These are phyloP conservation scores for Dermatemys mawii DNA, from an alignment of 2,113 vertebrate genomes.

Conservation along the genomic window DNA sequence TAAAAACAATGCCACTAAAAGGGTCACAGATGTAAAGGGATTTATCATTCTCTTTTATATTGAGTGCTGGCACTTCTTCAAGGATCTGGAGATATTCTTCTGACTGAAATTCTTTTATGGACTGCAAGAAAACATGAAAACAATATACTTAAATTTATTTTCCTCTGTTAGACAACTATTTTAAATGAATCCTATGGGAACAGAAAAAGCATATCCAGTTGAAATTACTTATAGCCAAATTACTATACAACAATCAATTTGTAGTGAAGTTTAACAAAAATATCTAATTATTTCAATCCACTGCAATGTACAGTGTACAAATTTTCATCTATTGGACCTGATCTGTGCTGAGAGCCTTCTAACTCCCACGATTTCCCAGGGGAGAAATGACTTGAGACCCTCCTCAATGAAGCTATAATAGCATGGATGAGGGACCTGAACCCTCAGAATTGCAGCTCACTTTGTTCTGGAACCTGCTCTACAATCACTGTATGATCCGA, in stretches of 20 bases:
- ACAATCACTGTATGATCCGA: neutral
- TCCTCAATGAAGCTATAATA: neutral
- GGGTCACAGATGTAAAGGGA: slow-evolving; percentile 93
- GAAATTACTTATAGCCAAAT: neutral
- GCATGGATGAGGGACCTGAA: neutral
- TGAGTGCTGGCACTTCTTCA: slow-evolving; percentile 83
- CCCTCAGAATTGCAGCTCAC: neutral
- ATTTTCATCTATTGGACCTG: neutral
- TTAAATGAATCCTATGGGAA: neutral
- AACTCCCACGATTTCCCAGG: neutral
- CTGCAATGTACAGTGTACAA: neutral
- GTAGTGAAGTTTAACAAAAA: neutral
- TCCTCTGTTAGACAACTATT: neutral
- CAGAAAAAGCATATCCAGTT: accelerated
- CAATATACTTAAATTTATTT: neutral
- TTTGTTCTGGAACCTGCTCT: neutral
- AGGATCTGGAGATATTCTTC: slow-evolving; percentile 90
- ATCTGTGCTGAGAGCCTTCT: neutral
- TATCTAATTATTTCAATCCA: accelerated
- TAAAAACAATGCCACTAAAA: slow-evolving; percentile 86
- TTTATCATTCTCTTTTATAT: slow-evolving; percentile 88
- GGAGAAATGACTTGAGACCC: neutral
- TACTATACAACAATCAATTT: accelerated
- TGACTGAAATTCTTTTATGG: slow-evolving; percentile 93
- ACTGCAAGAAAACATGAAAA: slow-evolving; percentile 78